phyloP scores from a whole-genome alignment of 2,797 vertebrate genomes.

The Coluber constrictor region DNA sequence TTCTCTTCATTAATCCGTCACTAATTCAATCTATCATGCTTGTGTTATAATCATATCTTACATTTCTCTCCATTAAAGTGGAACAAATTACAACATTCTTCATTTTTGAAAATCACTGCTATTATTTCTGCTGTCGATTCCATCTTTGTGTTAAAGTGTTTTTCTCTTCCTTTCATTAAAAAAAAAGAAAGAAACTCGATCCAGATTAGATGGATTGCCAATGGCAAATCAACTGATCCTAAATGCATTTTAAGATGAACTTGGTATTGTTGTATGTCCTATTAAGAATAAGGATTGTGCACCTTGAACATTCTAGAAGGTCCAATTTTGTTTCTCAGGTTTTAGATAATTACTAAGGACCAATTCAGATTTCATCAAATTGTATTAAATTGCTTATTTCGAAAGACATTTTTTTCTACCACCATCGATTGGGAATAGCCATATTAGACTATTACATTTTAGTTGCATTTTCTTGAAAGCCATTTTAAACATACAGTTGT shows the following conservation, averaged over 20 bases:
- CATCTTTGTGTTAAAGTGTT: slow-evolving; percentile 1
- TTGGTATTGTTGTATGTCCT: not conserved
- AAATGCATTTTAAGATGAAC: not conserved
- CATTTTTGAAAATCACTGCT: slow-evolving; percentile 46
- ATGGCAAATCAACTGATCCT: not conserved
- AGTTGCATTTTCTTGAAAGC: not conserved
- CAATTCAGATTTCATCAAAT: not conserved
- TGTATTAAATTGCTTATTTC: not conserved
- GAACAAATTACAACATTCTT: slow-evolving; percentile 57
- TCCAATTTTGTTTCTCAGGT: not conserved
- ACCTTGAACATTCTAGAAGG: not conserved
- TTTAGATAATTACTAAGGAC: not conserved
- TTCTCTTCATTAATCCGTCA: slow-evolving; percentile 64
- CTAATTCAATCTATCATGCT: slow-evolving; percentile 59
- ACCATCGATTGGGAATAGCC: not conserved
- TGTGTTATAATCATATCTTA: slow-evolving; percentile 62
- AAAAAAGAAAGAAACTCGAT: not conserved
- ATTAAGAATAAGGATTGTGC: not conserved
- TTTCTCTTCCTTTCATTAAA: not conserved
- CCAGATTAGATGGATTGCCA: not conserved
- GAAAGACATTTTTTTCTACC: not conserved
- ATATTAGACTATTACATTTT: not conserved
- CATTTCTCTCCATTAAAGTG: slow-evolving; percentile 53
- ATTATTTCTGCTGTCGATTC: slow-evolving; percentile 49
- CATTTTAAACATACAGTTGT: not conserved